Base-by-base conservation (phyloP, 2,888 invertebrate genomes). In the Cyaniris semiargus region DNA sequence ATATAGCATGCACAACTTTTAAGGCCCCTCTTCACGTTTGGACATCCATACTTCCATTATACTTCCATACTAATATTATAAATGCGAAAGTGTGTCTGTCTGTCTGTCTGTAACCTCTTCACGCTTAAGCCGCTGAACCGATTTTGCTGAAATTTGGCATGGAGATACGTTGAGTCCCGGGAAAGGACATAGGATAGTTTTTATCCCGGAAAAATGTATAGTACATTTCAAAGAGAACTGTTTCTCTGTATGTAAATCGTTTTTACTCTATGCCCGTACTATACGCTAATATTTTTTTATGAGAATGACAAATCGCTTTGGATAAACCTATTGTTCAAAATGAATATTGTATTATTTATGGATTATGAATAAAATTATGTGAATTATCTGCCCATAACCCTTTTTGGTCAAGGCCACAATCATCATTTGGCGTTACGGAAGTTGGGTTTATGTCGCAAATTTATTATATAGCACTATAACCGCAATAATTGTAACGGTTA, bases 371-470 rank as follows among this genome's bases (percentile, higher is more conserved):
- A 66, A 60, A 27, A 66, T 66, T 66, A 66, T 6, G 27, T 31
- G 27, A 66, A 66, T 66, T 66, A 31, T 31, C 66, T 31, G 27
- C 66, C 66, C 66, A 66, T 66, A 66, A 31, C 66, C 66, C 27
- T 66, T 27, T 66, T 66, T 66, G 27, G 31, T 66, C 66, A 66
- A 66, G 66, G 66, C 66, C 66, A 66, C 31, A 66, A 15, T 66
- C 27, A 66, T 66, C 15, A 66, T 66, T 60, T 60, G 60, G 66
- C 66, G 31, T 66, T 66, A 66, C 66, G 31, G 66, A 66, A 66
- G 66, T 66, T 66, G 27, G 0, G 31, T 31, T 66, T 27, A 6
- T 66, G 66, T 27, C 66, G 66, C 66, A 66, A 66, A 66, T 27
- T 66, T 66, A 31, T 18, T 27, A 66, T 27, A 66, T 66, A 13